Evolutionary conservation across 2,797 vertebrate species (phyloP).

Genomic region (Pseudochaenichthys georgianus): DNA sequence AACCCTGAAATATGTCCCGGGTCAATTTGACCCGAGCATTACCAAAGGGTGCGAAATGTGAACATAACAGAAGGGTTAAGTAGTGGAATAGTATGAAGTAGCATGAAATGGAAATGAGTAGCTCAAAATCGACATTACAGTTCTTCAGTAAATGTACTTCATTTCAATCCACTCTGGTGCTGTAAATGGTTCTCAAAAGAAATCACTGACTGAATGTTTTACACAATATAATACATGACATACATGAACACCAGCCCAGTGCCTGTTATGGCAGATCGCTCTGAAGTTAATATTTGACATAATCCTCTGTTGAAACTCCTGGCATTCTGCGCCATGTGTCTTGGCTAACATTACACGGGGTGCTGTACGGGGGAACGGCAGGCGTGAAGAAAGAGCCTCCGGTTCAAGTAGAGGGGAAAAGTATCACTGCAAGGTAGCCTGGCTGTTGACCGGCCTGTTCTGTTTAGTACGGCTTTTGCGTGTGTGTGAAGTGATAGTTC

Average conservation of each 20-base stretch:
- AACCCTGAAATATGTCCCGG: too few species aligned
- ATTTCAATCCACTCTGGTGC: too few species aligned
- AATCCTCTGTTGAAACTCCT: conserved; percentile 49
- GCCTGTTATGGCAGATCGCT: conserved; percentile 21
- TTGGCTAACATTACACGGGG: conserved; percentile 57
- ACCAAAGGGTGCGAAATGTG: too few species aligned
- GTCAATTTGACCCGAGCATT: too few species aligned
- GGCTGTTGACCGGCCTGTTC: conserved; percentile 62
- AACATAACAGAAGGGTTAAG: too few species aligned
- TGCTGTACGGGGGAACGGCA: conserved; percentile 50
- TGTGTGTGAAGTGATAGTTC: conserved; percentile 81
- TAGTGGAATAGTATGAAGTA: too few species aligned
- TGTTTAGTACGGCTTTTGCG: conserved; percentile 67
- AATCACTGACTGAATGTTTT: conserved; percentile 6
- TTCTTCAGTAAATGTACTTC: too few species aligned
- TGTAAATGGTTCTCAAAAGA: conserved; percentile 10
- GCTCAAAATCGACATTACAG: too few species aligned
- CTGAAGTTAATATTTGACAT: conserved; percentile 54
- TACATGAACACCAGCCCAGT: background rate
- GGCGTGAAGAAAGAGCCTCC: conserved; percentile 72
- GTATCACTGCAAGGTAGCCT: conserved; percentile 73
- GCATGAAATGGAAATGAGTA: too few species aligned
- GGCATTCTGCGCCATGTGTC: conserved; percentile 45
- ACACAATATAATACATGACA: conserved; percentile 11
- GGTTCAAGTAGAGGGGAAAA: conserved; percentile 81